phyloP scores from a whole-genome alignment of 2,113 vertebrate species.

The Lophura nycthemera region DNA sequence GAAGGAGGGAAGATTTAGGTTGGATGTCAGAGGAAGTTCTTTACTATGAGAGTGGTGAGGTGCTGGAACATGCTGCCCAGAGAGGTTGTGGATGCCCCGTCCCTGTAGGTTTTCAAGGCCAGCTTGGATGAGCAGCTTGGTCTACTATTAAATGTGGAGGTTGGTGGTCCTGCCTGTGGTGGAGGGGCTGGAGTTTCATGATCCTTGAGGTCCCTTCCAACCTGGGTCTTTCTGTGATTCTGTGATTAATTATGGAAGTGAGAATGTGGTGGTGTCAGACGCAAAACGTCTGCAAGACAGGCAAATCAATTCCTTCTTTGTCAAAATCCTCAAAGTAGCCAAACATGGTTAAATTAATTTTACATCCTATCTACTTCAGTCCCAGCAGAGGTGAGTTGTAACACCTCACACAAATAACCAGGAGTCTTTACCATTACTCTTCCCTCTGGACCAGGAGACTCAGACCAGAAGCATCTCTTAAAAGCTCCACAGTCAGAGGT shows the following conservation, averaged over 20 bases:
- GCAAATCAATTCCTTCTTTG: background rate
- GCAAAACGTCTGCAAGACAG: background rate
- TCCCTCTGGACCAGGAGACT: background rate
- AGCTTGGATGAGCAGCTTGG: no score
- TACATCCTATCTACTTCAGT: background rate
- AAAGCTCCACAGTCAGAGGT: background rate
- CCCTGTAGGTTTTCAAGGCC: no score
- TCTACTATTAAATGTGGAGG: no score
- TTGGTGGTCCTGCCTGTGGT: no score
- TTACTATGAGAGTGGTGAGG: no score
- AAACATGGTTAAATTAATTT: background rate
- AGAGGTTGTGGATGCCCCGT: no score
- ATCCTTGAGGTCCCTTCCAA: no score
- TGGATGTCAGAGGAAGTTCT: no score
- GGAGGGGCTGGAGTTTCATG: no score
- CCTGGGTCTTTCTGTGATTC: no score
- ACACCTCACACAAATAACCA: rapidly evolving
- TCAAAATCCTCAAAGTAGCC: background rate
- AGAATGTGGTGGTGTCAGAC: background rate
- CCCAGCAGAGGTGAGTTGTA: background rate
- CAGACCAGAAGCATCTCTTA: rapidly evolving
- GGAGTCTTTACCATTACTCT: background rate
- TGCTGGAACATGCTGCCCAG: no score
- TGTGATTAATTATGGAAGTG: background rate
- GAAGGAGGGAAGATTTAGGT: no score